Percentiles rank a stretch among this genome's conserved stretches.
phyloP scores from a whole-genome alignment of 2,113 vertebrate species.

The Sapajus apella region DNA sequence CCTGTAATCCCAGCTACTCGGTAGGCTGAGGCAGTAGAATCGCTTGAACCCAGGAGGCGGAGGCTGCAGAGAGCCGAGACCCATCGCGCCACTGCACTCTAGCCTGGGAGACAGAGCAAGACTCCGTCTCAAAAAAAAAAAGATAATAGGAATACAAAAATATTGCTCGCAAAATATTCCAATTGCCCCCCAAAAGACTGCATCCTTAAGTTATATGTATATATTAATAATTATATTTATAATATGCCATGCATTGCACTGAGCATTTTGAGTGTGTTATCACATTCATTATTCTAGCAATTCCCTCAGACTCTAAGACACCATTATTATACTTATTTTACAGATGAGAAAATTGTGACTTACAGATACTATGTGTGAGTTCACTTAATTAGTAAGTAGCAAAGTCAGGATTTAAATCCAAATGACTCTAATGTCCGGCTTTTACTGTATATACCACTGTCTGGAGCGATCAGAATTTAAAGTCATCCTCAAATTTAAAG shows the following conservation, averaged over 20 bases:
- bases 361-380: constrained; percentile 3
- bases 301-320: background rate
- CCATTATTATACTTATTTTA: background rate
- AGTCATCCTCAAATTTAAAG: background rate
- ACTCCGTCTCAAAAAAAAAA: too few species aligned
- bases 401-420: background rate
- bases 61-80: too few species aligned
- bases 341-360: background rate
- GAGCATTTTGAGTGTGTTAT: background rate
- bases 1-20: too few species aligned
- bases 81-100: too few species aligned
- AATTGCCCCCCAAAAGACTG: background rate
- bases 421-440: background rate
- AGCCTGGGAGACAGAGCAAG: too few species aligned
- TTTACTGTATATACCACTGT: background rate
- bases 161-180: background rate
- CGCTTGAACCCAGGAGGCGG: too few species aligned
- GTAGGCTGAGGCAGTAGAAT: too few species aligned
- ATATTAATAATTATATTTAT: background rate
- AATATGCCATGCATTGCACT: background rate
- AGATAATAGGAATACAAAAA: background rate
- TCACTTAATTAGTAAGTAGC: background rate
- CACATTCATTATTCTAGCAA: background rate
- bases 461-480: background rate
- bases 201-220: background rate